Base-by-base conservation (phyloP, 2,888 invertebrate species). In the Cryptophagus acutangulus region DNA sequence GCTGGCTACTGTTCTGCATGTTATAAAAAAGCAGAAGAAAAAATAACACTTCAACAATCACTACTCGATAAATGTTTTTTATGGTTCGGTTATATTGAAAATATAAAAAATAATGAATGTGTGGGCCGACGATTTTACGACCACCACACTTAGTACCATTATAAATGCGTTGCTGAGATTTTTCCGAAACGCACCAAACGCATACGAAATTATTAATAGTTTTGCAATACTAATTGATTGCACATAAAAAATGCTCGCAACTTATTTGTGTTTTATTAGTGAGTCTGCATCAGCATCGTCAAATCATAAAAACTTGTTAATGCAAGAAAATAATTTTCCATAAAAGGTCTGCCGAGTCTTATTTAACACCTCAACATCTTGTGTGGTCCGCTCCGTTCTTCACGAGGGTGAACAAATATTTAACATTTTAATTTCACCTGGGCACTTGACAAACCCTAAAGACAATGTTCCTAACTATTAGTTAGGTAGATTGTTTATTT, bases 301-400 rank as follows among this genome's bases (percentile, higher is more conserved):
- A 13, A 50, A 57, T 53, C 60, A 64, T 63, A 62, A 59, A 63
- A 65, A 63, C 56, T 65, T 67, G 67, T 66, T 67, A 67, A 67
- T 67, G 66, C 63, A 64, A 56, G 52, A 48, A 54, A 55, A 59
- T 56, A 60, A 61, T 62, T 61, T 59, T 59, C 52, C 55, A 60
- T 31, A 31, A 31, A 31, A 31, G 31, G 15, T 31, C 38, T 30
- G 24, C 36, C 39, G 20, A 33, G 33, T 35, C 31, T 37, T 45
- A 45, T 48, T 52, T 53, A 53, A 53, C 46, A 57, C 54, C 54
- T 52, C 45, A 17, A 30, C 55, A 13, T 43, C 17, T 43, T 57
- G 58, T 57, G 58, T 58, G 58, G 58, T 58, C 58, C 13, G 14
- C 37, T 18, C 17, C 29, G 35, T 20, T n/a, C n/a, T n/a, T 20